Evolutionary conservation across 1,140 invertebrate species (phyloP).

Genomic region (Cepaea nemoralis): DNA sequence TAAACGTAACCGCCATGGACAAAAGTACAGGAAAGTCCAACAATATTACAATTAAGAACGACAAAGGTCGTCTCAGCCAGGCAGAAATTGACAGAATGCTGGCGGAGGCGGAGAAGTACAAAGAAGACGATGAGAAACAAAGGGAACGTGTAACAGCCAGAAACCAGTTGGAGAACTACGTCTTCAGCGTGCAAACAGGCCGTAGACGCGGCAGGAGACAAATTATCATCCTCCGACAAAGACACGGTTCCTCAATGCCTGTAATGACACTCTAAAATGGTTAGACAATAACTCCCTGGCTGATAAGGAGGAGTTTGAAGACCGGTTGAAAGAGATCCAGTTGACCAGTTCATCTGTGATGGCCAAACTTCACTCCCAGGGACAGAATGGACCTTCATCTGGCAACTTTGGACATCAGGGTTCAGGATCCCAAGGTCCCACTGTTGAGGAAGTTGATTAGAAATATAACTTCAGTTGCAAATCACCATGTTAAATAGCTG

Average conservation of each 20-base stretch:
- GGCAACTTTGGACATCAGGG: background rate
- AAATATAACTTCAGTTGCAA: too few relatives aligned
- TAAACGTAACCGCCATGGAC: slow-evolving; percentile 79
- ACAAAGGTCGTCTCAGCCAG: slow-evolving; percentile 61
- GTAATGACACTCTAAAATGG: slow-evolving; percentile 72
- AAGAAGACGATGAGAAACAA: slow-evolving; percentile 70
- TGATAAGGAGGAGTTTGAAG: slow-evolving; percentile 72
- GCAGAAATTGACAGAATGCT: slow-evolving; percentile 76
- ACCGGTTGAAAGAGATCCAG: slow-evolving; percentile 70
- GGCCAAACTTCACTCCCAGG: slow-evolving; percentile 57
- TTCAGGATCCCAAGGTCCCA: slow-evolving; percentile 43
- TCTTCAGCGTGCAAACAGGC: slow-evolving; percentile 70
- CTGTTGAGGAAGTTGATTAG: slow-evolving; percentile 62
- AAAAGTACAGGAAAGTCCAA: slow-evolving; percentile 84
- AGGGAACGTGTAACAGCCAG: slow-evolving; percentile 61
- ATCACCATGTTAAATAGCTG: too few relatives aligned
- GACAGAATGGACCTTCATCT: slow-evolving; percentile 46
- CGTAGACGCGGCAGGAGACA: slow-evolving; percentile 70
- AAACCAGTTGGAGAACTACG: slow-evolving; percentile 82
- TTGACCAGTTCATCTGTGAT: slow-evolving; percentile 62
- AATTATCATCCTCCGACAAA: slow-evolving; percentile 77
- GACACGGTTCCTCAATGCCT: slow-evolving; percentile 74
- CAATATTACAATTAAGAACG: slow-evolving; percentile 75
- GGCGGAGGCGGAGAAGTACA: slow-evolving; percentile 76
- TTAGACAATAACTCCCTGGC: slow-evolving; percentile 72